Evolutionary conservation across 2,113 vertebrate genomes (phyloP), one percentile per base, ranked within the genome.

Genomic region (Antigone vipio): DNA sequence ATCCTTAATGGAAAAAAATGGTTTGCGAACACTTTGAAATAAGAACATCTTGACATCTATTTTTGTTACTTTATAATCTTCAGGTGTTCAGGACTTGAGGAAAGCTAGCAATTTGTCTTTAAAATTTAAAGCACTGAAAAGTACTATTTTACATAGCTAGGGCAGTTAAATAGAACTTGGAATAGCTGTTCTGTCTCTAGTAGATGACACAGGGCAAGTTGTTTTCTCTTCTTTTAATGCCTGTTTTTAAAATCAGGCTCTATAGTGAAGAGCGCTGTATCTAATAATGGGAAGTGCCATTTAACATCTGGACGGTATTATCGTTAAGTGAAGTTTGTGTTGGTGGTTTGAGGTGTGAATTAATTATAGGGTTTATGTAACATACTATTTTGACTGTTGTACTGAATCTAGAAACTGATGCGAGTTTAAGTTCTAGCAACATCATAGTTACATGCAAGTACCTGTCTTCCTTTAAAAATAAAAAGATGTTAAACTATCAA

Each of bases 1-100:
- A 99, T 99, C 99, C 99, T 99, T 99, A 97, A 88, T 56, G 49
- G 87, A 93, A 96, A 73, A 73, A 72, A 30, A 35, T 87, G 74
- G 34, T 60, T 92, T 93, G 79, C 0, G 7, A 21, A 24, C 34
- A 7, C 42, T 55, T 30, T 22, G 74, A 76, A 92, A 85, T 26
- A 82, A 73, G 44, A 96, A 59, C 5, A 32, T 68, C 14, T 67
- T 69, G 23, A 85, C 16, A 12, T 68, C 17, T 69, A 5, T 78
- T 85, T 85, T 94, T 87, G 14, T 55, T 95, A 50, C 15, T 12
- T 60, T 75, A 16, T 35, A 56, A 49, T 89, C 53, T 87, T 82
- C 50, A 74, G 21, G 35, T 79, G 50, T 32, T 68, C 32, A 45
- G 40, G 7, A 64, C 66, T 76, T 62, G 32, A 42, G 27, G 11